Evolutionary conservation across 1,140 invertebrate species (phyloP).

Genomic region (Drosophila triauraria): DNA sequence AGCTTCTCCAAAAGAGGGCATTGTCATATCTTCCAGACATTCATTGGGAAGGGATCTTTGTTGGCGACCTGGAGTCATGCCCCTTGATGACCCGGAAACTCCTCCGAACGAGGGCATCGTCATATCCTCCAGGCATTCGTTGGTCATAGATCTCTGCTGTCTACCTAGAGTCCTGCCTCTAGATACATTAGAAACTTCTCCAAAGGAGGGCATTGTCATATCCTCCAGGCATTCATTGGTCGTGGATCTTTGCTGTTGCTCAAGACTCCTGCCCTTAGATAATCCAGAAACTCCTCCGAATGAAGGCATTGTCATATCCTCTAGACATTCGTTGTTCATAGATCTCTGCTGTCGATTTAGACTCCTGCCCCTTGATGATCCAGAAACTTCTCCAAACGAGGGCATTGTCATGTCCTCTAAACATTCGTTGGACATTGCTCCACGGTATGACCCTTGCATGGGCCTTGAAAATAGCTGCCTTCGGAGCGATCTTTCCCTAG

Average conservation of each 20-base stretch:
- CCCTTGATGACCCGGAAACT: not conserved
- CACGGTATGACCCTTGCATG: not conserved
- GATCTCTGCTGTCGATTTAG: not conserved
- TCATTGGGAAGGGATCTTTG: slow-evolving; percentile 8
- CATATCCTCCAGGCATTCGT: slow-evolving; percentile 4
- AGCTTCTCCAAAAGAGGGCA: slow-evolving; percentile 10
- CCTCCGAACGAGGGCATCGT: slow-evolving; percentile 1
- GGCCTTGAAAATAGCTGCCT: not conserved
- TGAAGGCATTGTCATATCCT: slow-evolving; percentile 9
- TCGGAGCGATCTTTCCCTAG: not conserved
- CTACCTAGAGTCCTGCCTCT: not conserved
- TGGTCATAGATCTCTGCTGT: not conserved
- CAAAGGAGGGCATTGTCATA: slow-evolving; percentile 27
- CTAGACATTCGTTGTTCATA: slow-evolving; percentile 1
- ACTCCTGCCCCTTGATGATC: not conserved
- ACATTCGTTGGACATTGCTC: slow-evolving; percentile 2
- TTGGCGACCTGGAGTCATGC: not conserved
- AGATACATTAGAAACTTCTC: not conserved
- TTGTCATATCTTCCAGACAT: slow-evolving; percentile 22
- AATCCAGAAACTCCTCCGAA: not conserved
- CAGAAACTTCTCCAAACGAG: not conserved
- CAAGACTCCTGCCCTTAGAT: no score
- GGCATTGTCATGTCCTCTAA: slow-evolving; percentile 29
- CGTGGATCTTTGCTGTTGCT: not conserved
- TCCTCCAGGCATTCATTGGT: slow-evolving; percentile 33